Percentiles rank a stretch among this genome's conserved stretches.
phyloP scores from a whole-genome alignment of 1,140 invertebrate genomes.

The Drosophila teissieri region DNA sequence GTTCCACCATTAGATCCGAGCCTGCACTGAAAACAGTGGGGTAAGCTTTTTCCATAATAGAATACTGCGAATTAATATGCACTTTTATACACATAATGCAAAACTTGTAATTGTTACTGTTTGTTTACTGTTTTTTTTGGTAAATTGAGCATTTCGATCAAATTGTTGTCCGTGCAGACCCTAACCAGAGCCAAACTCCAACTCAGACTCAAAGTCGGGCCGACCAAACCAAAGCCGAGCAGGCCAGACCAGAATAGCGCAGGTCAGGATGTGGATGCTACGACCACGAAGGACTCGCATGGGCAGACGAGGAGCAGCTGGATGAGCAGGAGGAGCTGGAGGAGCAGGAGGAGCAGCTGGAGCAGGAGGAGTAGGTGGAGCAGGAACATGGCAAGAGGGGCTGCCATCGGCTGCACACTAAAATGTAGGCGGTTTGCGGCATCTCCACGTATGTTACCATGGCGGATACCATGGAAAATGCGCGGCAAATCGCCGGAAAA shows the following conservation, averaged over 20 bases:
- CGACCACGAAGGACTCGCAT: not conserved
- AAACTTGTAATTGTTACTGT: no score
- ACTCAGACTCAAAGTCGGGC: not conserved
- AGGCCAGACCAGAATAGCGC: slow-evolving; percentile 25
- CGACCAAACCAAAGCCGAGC: slow-evolving; percentile 10
- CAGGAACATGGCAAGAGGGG: not conserved
- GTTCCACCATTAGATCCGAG: not conserved
- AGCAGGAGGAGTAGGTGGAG: not conserved
- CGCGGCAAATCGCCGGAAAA: not conserved
- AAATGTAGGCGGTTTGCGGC: slow-evolving; percentile 41
- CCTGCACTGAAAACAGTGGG: not conserved
- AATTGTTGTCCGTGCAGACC: not conserved
- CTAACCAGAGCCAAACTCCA: not conserved
- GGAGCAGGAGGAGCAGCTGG: not conserved
- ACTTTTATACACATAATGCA: no score
- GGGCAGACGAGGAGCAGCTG: not conserved
- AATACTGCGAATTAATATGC: no score
- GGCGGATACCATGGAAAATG: slow-evolving; percentile 11
- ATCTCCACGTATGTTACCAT: slow-evolving; percentile 6
- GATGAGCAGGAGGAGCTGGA: not conserved
- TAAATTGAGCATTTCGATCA: not conserved
- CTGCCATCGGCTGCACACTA: slow-evolving; percentile 26
- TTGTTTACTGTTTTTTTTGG: no score
- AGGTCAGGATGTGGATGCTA: slow-evolving; percentile 14
- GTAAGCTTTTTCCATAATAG: no score